Evolutionary conservation across 2,888 invertebrate genomes (phyloP).

Genomic region (Cordilura impudica): DNA sequence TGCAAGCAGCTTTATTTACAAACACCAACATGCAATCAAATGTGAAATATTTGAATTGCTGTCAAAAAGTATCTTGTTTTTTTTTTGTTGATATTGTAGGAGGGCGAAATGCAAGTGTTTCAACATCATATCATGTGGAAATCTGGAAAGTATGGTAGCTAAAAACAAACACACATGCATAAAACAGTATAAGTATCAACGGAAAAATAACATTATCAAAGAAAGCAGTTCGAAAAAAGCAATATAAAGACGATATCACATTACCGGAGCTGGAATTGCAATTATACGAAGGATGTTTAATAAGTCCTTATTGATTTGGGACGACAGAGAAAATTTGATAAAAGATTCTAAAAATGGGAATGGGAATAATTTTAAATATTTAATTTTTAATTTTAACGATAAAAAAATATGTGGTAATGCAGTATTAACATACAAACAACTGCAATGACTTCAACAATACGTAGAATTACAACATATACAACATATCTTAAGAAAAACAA

Average conservation of each 20-base stretch:
- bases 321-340: too few species aligned
- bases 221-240: not conserved
- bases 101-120: not conserved
- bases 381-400: too few species aligned
- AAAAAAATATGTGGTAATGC: too few species aligned
- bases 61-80: constrained; percentile 36
- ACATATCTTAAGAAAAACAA: too few species aligned
- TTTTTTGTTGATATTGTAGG: not conserved
- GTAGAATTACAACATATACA: too few species aligned
- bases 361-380: too few species aligned
- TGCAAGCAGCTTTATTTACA: not conserved
- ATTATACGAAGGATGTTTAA: not conserved
- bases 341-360: too few species aligned
- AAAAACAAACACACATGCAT: too few species aligned
- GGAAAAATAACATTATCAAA: not conserved
- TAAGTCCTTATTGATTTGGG: too few species aligned
- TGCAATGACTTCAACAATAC: too few species aligned
- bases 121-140: constrained; percentile 1
- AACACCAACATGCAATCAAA: not conserved
- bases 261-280: not conserved
- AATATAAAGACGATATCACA: not conserved
- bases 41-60: constrained; percentile 30
- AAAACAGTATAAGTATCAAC: too few species aligned
- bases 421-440: too few species aligned
- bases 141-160: not conserved